Conservation (phyloP, 2,113 vertebrate genomes). For the Cyphomyrus discorhynchus region DNA sequence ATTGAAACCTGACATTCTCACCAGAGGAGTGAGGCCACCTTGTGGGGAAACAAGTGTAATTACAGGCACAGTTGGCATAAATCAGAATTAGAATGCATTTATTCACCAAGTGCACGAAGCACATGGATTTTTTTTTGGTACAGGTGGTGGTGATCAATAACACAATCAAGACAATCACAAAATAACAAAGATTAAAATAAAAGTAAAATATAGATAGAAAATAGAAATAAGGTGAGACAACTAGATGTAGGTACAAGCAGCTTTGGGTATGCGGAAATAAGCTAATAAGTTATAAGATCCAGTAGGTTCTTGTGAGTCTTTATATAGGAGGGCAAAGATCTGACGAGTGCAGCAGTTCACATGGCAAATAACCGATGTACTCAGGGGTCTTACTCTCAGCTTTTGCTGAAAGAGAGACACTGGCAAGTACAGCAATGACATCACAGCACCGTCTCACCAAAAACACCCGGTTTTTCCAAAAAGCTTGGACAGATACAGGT, state of each 20-base stretch:
- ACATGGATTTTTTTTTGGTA: background rate
- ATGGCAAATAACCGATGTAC: background rate
- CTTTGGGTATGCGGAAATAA: background rate
- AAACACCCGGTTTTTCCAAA: background rate
- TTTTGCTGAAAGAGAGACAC: background rate
- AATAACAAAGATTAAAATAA: background rate
- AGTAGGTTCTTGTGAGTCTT: background rate
- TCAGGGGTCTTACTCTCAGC: background rate
- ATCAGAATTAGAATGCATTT: background rate
- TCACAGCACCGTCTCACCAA: background rate
- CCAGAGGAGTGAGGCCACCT: background rate
- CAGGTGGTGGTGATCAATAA: background rate
- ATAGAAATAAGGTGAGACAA: background rate
- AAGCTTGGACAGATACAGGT: background rate
- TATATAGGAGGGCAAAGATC: background rate
- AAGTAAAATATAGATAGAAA: background rate
- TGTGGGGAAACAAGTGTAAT: background rate
- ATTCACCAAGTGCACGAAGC: background rate
- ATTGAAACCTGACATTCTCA: background rate
- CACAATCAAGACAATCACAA: background rate
- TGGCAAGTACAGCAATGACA: background rate
- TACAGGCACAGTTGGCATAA: background rate
- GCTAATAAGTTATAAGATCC: background rate
- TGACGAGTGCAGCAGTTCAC: background rate
- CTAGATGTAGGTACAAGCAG: background rate